Base-by-base conservation (phyloP, 2,888 invertebrate genomes). In the Pilophorus perplexus region DNA sequence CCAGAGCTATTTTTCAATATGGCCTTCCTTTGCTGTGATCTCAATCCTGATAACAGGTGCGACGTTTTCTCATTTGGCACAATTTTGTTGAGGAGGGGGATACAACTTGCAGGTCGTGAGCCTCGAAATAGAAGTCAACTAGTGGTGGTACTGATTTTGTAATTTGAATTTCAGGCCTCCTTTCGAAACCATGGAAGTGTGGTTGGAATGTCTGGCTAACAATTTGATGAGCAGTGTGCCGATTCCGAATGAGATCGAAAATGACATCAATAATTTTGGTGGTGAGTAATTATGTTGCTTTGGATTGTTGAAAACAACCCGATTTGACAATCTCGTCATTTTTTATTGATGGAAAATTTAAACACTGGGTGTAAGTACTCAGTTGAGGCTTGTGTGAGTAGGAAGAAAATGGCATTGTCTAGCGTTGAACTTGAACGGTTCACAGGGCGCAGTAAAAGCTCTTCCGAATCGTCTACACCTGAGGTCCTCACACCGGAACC, bases 11-110 rank as follows among this genome's bases (percentile, higher is more conserved):
- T 95, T 77, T 91, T 89, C 77, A 85, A 87, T 75, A 84, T 94
- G 71, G 93, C 95, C 38, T 93, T 94, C 77, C 80, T 91, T 23
- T 93, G 94, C 76, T 93, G 93, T 75, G 89, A 93, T 75, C 81
- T 95, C 48, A 90, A 92, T 78, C 93, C 95, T 0, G 94, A 95
- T 76, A 85, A 22, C 48, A 48, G 85, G 77, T 84, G 92, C 75
- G 2, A 50, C 2, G 50, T 50, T 8, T 23, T 40, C 28, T 33
- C 44, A 62, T 38, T 33, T 48, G n/a, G n/a, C n/a, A n/a, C n/a
- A n/a, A n/a, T n/a, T n/a, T n/a, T n/a, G n/a, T n/a, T n/a, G n/a
- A n/a, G n/a, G n/a, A n/a, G n/a, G n/a, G n/a, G n/a, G n/a, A n/a
- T n/a, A n/a, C n/a, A n/a, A n/a, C n/a, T n/a, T n/a, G n/a, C n/a